Percentiles rank a stretch among this genome's conserved stretches.
These are phyloP conservation scores for Tetramorium parvispinum DNA, from an alignment of 1,140 invertebrate genomes.

Conservation along the genomic window DNA sequence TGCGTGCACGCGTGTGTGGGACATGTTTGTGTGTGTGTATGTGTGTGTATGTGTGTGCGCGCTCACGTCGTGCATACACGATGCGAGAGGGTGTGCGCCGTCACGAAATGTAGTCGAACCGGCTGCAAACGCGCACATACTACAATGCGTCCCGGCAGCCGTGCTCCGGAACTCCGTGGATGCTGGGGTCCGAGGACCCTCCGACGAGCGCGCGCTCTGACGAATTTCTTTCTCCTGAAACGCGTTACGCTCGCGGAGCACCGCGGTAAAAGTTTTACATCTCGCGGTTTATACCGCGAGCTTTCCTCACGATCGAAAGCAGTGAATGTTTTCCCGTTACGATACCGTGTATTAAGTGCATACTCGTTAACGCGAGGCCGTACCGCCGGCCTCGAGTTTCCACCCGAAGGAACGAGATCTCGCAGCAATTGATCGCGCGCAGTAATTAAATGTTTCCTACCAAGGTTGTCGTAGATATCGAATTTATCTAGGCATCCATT, in stretches of 20 bases:
- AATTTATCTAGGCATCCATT: background rate
- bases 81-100: slow-evolving; percentile 13
- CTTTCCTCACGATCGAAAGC: slow-evolving; percentile 39
- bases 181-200: slow-evolving; percentile 14
- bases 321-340: slow-evolving; percentile 17
- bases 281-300: background rate
- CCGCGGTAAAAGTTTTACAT: slow-evolving; percentile 51
- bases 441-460: slow-evolving; percentile 29
- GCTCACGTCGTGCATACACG: too few species aligned
- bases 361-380: background rate
- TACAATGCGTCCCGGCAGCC: slow-evolving; percentile 1
- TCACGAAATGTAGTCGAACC: slow-evolving; percentile 77
- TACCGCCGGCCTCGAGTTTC: background rate
- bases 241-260: slow-evolving; percentile 25
- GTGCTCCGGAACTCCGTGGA: slow-evolving; percentile 49
- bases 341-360: background rate
- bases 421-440: background rate
- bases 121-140: slow-evolving; percentile 64
- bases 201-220: background rate
- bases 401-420: background rate
- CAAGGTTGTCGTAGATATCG: slow-evolving; percentile 21
- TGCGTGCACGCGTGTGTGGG: background rate
- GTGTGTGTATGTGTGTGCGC: background rate
- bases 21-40: background rate
- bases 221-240: slow-evolving; percentile 59